Evolutionary conservation across 2,888 invertebrate genomes (phyloP).

Genomic region (Epirrhoe alternata): DNA sequence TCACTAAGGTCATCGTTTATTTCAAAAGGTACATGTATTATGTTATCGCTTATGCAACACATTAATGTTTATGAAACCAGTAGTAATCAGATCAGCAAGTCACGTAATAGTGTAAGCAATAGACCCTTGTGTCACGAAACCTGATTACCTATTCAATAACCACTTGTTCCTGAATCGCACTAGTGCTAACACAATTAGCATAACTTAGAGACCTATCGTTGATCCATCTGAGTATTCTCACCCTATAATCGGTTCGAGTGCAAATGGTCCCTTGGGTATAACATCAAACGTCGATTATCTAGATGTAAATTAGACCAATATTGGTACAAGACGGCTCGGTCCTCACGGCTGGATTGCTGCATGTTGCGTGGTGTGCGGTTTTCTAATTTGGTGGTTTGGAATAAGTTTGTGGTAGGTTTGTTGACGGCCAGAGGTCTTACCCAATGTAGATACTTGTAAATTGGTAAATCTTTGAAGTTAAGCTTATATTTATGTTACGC

Average conservation of each 20-base stretch:
- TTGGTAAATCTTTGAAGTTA: background rate
- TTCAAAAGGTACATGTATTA: background rate
- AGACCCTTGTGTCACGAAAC: constrained; percentile 18
- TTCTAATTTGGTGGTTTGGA: constrained; percentile 19
- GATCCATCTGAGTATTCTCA: constrained; percentile 40
- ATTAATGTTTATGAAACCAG: background rate
- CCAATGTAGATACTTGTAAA: background rate
- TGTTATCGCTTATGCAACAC: background rate
- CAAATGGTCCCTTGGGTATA: constrained; percentile 49
- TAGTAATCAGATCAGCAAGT: constrained; percentile 1
- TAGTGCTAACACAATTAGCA: constrained; percentile 39
- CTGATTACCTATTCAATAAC: constrained; percentile 29
- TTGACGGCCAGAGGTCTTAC: constrained; percentile 8
- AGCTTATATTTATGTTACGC: background rate
- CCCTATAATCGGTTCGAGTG: constrained; percentile 46
- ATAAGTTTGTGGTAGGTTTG: constrained; percentile 17
- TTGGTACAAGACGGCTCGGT: constrained; percentile 43
- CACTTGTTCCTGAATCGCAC: constrained; percentile 22
- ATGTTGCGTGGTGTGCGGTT: constrained; percentile 20
- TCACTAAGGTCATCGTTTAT: no score
- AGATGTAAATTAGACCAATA: constrained; percentile 51
- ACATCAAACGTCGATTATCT: constrained; percentile 56
- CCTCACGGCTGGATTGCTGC: constrained; percentile 14
- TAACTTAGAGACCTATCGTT: constrained; percentile 34
- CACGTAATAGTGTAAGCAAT: constrained; percentile 10